Conservation (phyloP, 2,888 invertebrate genomes). For the Ariolimax columbianus region DNA sequence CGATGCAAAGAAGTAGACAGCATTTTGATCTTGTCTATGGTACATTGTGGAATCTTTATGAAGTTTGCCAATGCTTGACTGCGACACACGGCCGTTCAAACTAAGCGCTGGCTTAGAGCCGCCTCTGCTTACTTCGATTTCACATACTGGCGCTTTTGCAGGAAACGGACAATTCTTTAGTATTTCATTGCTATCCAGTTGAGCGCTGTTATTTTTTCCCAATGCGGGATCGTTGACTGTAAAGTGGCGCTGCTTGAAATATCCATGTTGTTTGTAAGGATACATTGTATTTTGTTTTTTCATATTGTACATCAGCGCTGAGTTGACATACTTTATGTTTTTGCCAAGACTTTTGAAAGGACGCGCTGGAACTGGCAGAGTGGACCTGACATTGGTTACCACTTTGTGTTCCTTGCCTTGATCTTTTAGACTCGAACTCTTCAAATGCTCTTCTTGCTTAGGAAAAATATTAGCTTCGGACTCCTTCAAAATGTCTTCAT, state of each 20-base stretch:
- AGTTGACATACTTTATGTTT: slow-evolving; percentile 35
- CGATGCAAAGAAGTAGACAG: background rate
- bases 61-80: background rate
- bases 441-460: too few species aligned
- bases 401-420: background rate
- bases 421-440: background rate
- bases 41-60: background rate
- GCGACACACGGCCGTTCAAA: background rate
- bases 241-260: background rate
- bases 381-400: too few species aligned
- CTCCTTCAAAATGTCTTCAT: too few species aligned
- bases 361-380: background rate
- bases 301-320: slow-evolving; percentile 28
- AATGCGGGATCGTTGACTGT: background rate
- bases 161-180: background rate
- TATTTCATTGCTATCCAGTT: background rate
- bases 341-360: background rate
- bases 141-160: background rate
- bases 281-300: slow-evolving; percentile 10
- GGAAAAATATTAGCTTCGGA: background rate
- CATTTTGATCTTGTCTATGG: background rate
- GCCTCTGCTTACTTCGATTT: background rate
- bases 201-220: slow-evolving; percentile 32
- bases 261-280: background rate
- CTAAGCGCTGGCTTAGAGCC: background rate